A percentile compares a stretch with the other conserved stretches of the same genome.
Evolutionary conservation across 2,888 invertebrate species (phyloP).

Genomic region (Brachycybe producta): DNA sequence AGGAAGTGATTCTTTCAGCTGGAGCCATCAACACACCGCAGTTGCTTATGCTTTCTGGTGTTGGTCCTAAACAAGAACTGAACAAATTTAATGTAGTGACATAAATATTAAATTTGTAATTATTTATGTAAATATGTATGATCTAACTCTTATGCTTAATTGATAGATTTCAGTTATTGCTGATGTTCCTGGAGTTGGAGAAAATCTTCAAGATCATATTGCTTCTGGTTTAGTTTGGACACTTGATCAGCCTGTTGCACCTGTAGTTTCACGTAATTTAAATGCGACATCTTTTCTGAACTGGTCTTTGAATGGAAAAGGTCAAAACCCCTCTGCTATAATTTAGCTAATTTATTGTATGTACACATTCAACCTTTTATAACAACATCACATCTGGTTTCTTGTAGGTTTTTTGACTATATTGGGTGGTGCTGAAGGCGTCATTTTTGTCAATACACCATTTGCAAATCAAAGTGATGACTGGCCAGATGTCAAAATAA

Average conservation of each 20-base stretch:
- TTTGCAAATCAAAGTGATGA: constrained; percentile 74
- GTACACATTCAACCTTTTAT: not conserved
- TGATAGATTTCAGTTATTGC: constrained; percentile 45
- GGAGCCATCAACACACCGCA: constrained; percentile 8
- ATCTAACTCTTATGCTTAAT: not conserved
- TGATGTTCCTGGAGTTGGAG: constrained; percentile 62
- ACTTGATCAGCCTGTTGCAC: not conserved
- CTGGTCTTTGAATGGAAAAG: not conserved
- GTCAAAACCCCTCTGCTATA: not conserved
- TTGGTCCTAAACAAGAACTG: constrained; percentile 17
- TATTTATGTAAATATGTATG: constrained; percentile 30
- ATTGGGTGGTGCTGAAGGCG: constrained; percentile 71
- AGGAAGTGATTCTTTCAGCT: constrained; percentile 7
- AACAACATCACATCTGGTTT: not conserved
- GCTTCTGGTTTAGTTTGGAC: constrained; percentile 64
- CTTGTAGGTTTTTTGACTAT: constrained; percentile 65
- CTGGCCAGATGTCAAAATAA: constrained; percentile 85
- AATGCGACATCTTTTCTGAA: no score
- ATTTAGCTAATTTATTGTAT: not conserved
- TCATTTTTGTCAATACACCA: constrained; percentile 76
- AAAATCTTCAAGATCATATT: constrained; percentile 78
- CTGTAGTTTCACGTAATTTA: not conserved
- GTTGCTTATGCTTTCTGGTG: constrained; percentile 17
- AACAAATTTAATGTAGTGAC: constrained; percentile 10
- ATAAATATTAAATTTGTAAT: not conserved